Evolutionary conservation across 2,113 vertebrate genomes (phyloP).

Genomic region (Leiothrix lutea): DNA sequence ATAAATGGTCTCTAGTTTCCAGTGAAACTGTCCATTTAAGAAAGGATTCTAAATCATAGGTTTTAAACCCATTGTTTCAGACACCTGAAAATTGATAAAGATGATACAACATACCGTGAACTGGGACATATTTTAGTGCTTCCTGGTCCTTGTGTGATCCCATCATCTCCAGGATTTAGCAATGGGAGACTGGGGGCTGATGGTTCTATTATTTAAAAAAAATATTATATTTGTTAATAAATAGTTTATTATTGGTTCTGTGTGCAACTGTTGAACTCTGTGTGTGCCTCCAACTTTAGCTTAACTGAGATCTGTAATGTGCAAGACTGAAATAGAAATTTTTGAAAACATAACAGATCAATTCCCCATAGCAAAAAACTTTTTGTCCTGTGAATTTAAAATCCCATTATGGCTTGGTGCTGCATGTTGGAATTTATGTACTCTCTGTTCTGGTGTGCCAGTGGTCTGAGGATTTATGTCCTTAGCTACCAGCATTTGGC

Average conservation of each 20-base stretch:
- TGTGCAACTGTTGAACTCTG: background rate
- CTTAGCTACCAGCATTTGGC: background rate
- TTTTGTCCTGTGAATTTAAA: background rate
- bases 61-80: background rate
- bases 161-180: background rate
- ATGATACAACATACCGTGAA: rapidly evolving
- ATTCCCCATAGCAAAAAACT: background rate
- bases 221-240: rapidly evolving
- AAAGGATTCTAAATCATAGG: background rate
- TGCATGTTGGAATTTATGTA: background rate
- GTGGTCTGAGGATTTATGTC: background rate
- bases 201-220: background rate
- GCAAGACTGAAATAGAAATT: background rate
- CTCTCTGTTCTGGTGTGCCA: background rate
- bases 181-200: background rate
- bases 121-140: background rate
- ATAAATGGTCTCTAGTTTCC: background rate
- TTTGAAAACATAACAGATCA: background rate
- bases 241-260: background rate
- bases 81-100: background rate
- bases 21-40: background rate
- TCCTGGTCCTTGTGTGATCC: background rate
- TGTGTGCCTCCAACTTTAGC: background rate
- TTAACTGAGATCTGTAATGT: background rate
- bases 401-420: background rate